Base-by-base conservation (phyloP, 1,140 invertebrate genomes). In the Frieseomelitta varia region DNA sequence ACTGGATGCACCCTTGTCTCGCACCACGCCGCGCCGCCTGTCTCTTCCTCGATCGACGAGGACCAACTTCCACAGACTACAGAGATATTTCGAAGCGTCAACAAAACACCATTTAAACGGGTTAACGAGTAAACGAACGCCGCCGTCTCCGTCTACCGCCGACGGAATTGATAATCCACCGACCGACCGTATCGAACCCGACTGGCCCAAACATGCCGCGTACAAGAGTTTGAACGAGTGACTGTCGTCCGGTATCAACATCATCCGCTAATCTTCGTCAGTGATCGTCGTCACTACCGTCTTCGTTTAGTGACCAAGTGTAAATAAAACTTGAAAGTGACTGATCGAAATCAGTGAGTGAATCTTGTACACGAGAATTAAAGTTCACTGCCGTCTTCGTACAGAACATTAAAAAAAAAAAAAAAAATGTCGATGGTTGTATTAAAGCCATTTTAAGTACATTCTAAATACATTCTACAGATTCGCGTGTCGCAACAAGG, bases 1-100 rank as follows among this genome's bases (percentile, higher is more conserved):
- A 90, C 88, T 72, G 88, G 80, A 87, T 88, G 88, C 88, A 81
- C 68, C 88, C 83, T 84, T 81, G 88, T 55, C 63, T 78, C 78
- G 69, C 83, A 61, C 79, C 75, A 71, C 78, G 47, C 68, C 82
- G 73, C 68, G 73, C 68, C n/a, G 58, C 58, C 58, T 61, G 58
- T 67, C 71, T 75, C 85, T 76, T 80, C 65, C 19, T 17, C 75
- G 53, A 30, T 27, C 79, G 79, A 24, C 51, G 30, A 21, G 51
- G 68, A 47, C 21, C 19, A 76, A 69, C 81, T 69, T 69, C 19
- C 68, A 19, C 69, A 24, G 56, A 19, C 51, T 34, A 58, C 17
- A 72, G 53, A 61, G 76, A 71, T 76, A 88, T 81, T 58, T 51
- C 82, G 55, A 53, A 77, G 82, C 81, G 79, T 88, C 87, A 88